A percentile compares a stretch with the other conserved stretches of the same genome.
Conservation (phyloP, 2,888 invertebrate genomes). For the Drosophila hamatofila region DNA sequence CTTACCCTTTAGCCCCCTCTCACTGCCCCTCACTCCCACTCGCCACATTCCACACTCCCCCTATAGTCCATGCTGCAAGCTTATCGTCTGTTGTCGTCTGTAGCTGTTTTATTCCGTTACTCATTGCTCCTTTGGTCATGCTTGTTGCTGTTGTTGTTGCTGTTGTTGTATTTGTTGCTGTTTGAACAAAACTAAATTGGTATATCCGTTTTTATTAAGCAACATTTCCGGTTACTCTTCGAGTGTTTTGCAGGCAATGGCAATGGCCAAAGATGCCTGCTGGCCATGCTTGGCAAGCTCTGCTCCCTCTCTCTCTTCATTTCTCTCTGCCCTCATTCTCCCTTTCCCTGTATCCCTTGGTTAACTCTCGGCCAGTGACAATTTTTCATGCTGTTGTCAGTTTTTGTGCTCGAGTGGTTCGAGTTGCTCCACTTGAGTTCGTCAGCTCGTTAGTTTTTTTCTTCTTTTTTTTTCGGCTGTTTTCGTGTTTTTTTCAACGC, state of each 20-base stretch:
- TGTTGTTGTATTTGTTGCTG: conserved; percentile 47
- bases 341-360: neutral
- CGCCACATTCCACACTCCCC: neutral
- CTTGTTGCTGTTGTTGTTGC: conserved; percentile 3
- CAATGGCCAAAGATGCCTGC: conserved; percentile 42
- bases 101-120: conserved; percentile 66
- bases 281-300: conserved; percentile 23
- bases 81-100: conserved; percentile 48
- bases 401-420: conserved; percentile 52
- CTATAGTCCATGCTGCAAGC: conserved; percentile 12
- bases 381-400: conserved; percentile 81
- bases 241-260: conserved; percentile 59
- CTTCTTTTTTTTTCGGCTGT: neutral
- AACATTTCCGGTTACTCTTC: conserved; percentile 78
- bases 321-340: neutral
- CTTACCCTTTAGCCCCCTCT: no score
- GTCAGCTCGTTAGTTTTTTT: conserved; percentile 74
- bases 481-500: conserved; percentile 44
- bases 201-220: conserved; percentile 81
- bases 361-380: conserved; percentile 74
- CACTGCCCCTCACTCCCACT: neutral
- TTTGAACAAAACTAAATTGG: conserved; percentile 80
- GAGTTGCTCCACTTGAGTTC: conserved; percentile 38
- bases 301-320: neutral
- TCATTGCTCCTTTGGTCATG: conserved; percentile 63